Percentiles rank a stretch among this genome's conserved stretches.
These are phyloP conservation scores for Indicator indicator DNA, from an alignment of 2,113 vertebrate species.

Conservation along the genomic window DNA sequence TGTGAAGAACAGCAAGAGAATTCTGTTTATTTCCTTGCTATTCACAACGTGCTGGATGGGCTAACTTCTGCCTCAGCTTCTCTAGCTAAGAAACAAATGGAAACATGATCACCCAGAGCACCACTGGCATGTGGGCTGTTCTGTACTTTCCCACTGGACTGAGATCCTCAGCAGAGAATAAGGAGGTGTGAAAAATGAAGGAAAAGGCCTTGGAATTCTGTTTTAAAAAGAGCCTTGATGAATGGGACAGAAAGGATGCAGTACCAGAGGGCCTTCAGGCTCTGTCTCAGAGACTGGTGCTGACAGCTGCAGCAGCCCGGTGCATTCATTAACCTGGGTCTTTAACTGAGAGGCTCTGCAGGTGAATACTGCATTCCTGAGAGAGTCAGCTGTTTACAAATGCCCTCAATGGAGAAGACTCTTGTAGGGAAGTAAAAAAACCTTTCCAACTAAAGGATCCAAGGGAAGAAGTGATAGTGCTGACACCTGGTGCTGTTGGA, in stretches of 20 bases:
- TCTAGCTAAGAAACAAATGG: not conserved
- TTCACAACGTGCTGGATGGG: not conserved
- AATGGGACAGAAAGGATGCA: not conserved
- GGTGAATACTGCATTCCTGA: not conserved
- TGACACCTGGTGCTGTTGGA: not conserved
- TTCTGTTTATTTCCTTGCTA: not conserved
- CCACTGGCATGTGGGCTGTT: not conserved
- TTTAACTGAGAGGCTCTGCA: not conserved
- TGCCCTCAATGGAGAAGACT: not conserved
- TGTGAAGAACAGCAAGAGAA: not conserved
- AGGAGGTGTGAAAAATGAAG: not conserved
- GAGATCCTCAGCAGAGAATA: not conserved
- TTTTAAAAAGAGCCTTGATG: not conserved
- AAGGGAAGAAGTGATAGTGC: not conserved
- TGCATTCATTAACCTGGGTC: rapidly evolving
- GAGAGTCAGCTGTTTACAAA: not conserved
- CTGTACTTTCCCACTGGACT: not conserved
- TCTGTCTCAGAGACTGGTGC: not conserved
- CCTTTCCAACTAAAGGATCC: not conserved
- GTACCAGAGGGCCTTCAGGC: not conserved
- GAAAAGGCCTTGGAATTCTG: not conserved
- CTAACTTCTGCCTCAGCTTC: not conserved
- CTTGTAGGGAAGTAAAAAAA: not conserved
- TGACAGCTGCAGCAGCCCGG: not conserved
- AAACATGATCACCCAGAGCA: not conserved